Conservation (phyloP, 2,888 invertebrate genomes). For the Hoplodrina ambigua region DNA sequence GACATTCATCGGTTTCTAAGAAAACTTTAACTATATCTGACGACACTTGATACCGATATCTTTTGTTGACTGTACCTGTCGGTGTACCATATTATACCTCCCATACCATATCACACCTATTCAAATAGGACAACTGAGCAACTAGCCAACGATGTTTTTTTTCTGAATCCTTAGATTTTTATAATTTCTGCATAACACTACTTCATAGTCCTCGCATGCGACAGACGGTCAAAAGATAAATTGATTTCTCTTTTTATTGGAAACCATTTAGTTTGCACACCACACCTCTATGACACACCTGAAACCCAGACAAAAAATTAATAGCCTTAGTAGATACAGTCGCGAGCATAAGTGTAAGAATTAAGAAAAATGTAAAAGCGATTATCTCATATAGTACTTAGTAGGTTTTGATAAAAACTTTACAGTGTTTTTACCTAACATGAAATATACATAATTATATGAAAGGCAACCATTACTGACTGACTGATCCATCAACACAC, state of each 20-base stretch:
- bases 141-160: neutral
- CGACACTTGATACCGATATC: too few species aligned
- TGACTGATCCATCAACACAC: too few species aligned
- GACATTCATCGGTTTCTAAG: too few species aligned
- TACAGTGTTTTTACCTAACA: too few species aligned
- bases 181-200: neutral
- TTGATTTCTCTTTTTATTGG: neutral
- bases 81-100: conserved; percentile 5
- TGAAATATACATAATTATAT: too few species aligned
- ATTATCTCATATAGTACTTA: neutral
- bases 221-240: conserved; percentile 5
- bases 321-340: neutral
- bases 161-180: conserved; percentile 4
- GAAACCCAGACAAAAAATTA: neutral
- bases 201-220: neutral
- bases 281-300: neutral
- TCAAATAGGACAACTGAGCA: conserved; percentile 1
- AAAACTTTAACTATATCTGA: too few species aligned
- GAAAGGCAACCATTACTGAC: too few species aligned
- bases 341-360: neutral
- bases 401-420: neutral
- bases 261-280: conserved; percentile 1
- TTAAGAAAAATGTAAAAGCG: neutral
- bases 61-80: neutral
- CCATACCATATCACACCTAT: conserved; percentile 10